Evolutionary conservation across 2,888 invertebrate species (phyloP).

Genomic region (Buathra laborator): DNA sequence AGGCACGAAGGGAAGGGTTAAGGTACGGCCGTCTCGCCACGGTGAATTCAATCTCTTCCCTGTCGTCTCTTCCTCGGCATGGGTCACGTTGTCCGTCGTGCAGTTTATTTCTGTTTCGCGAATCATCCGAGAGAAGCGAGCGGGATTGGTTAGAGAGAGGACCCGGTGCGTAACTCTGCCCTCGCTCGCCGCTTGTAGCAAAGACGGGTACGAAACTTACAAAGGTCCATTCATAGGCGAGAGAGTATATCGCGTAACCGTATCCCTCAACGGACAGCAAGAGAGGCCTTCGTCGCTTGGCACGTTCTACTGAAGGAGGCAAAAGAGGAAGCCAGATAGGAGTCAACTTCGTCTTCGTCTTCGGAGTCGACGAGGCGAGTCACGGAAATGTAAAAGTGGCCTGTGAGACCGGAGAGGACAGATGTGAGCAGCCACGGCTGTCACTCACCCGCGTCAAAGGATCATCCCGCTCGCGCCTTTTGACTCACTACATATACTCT

Average conservation of each 20-base stretch:
- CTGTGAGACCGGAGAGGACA: conserved; percentile 71
- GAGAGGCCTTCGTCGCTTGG: conserved; percentile 40
- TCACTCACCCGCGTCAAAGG: conserved; percentile 79
- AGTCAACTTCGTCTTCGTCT: conserved; percentile 60
- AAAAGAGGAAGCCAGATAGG: conserved; percentile 61
- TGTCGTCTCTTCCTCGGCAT: conserved; percentile 45
- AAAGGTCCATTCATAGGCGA: conserved; percentile 78
- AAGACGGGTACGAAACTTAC: conserved; percentile 69
- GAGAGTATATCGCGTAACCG: conserved; percentile 66
- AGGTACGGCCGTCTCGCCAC: background rate
- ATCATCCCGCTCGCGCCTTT: conserved; percentile 70
- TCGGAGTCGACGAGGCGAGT: conserved; percentile 50
- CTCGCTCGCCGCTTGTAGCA: conserved; percentile 64
- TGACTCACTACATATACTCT: conserved; percentile 34
- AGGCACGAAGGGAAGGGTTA: no score
- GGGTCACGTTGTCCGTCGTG: conserved; percentile 51
- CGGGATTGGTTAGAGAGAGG: conserved; percentile 60
- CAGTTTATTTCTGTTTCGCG: conserved; percentile 78
- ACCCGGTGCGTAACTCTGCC: conserved; percentile 66
- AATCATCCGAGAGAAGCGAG: conserved; percentile 60
- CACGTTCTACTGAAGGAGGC: conserved; percentile 63
- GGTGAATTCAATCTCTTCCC: conserved; percentile 60
- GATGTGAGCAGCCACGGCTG: conserved; percentile 77
- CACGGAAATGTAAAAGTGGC: conserved; percentile 68
- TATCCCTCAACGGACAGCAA: conserved; percentile 49